These are phyloP conservation scores for Bembecia ichneumoniformis DNA, from an alignment of 2,888 invertebrate species.

Conservation along the genomic window DNA sequence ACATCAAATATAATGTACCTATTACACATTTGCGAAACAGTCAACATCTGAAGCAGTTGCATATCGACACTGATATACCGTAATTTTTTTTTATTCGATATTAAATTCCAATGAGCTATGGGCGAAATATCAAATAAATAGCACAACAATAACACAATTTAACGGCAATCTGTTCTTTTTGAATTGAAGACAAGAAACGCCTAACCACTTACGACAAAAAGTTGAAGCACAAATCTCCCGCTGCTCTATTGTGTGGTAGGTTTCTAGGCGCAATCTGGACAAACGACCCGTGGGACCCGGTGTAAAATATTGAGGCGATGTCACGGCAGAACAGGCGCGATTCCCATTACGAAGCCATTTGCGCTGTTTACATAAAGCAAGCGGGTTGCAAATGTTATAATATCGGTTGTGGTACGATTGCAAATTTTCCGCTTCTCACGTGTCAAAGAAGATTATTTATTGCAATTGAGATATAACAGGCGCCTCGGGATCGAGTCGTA, in stretches of 20 bases:
- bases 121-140: slow-evolving; percentile 57
- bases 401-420: slow-evolving; percentile 41
- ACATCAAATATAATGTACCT: slow-evolving; percentile 48
- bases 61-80: slow-evolving; percentile 48
- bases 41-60: slow-evolving; percentile 49
- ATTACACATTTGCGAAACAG: slow-evolving; percentile 25
- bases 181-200: slow-evolving; percentile 55
- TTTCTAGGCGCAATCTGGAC: slow-evolving; percentile 57
- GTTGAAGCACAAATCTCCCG: slow-evolving; percentile 61
- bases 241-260: slow-evolving; percentile 56
- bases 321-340: slow-evolving; percentile 50
- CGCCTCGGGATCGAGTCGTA: slow-evolving; percentile 42
- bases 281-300: slow-evolving; percentile 58
- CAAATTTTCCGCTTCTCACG: slow-evolving; percentile 62
- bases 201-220: slow-evolving; percentile 67
- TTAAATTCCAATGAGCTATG: slow-evolving; percentile 42
- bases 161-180: slow-evolving; percentile 70
- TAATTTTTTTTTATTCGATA: slow-evolving; percentile 37
- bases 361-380: slow-evolving; percentile 59
- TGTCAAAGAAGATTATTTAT: slow-evolving; percentile 64
- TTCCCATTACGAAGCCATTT: slow-evolving; percentile 63
- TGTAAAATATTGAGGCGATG: slow-evolving; percentile 58
- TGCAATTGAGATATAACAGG: slow-evolving; percentile 59
- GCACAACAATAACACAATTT: slow-evolving; percentile 65
- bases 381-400: slow-evolving; percentile 38